Conservation (phyloP, 1,140 invertebrate genomes). For the Drosophila bocqueti region DNA sequence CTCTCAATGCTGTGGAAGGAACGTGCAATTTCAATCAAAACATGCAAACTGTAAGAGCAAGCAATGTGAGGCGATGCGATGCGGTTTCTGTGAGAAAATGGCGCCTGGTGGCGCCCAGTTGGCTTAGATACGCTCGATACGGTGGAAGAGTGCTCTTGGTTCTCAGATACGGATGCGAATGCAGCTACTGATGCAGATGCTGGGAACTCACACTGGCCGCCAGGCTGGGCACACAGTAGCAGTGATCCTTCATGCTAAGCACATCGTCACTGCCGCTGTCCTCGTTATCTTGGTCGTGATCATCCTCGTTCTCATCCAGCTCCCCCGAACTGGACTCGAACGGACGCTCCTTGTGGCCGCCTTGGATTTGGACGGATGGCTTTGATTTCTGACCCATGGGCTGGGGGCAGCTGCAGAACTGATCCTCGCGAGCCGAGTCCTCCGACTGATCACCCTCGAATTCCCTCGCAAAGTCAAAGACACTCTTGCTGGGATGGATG, state of each 20-base stretch:
- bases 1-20: slow-evolving; percentile 55
- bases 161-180: slow-evolving; percentile 16
- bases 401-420: slow-evolving; percentile 71
- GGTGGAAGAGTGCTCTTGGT: slow-evolving; percentile 37
- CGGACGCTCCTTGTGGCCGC: slow-evolving; percentile 26
- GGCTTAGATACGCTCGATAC: slow-evolving; percentile 60
- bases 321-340: slow-evolving; percentile 60
- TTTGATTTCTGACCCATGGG: slow-evolving; percentile 28
- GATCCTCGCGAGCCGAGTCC: slow-evolving; percentile 33
- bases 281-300: slow-evolving; percentile 27
- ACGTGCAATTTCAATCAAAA: slow-evolving; percentile 50
- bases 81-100: slow-evolving; percentile 17
- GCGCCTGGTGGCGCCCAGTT: slow-evolving; percentile 37
- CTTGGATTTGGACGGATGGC: slow-evolving; percentile 35
- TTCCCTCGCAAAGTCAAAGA: slow-evolving; percentile 77
- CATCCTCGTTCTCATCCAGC: slow-evolving; percentile 44
- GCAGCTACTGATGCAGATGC: slow-evolving; percentile 24
- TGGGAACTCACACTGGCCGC: slow-evolving; percentile 83
- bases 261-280: slow-evolving; percentile 76
- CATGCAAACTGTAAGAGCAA: slow-evolving; percentile 64
- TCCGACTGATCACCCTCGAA: slow-evolving; percentile 45
- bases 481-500: slow-evolving; percentile 81
- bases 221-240: slow-evolving; percentile 82
- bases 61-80: slow-evolving; percentile 44
- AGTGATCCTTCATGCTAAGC: slow-evolving; percentile 81